Base-by-base conservation (phyloP, 2,797 vertebrate species). In the Margarornis squamiger region DNA sequence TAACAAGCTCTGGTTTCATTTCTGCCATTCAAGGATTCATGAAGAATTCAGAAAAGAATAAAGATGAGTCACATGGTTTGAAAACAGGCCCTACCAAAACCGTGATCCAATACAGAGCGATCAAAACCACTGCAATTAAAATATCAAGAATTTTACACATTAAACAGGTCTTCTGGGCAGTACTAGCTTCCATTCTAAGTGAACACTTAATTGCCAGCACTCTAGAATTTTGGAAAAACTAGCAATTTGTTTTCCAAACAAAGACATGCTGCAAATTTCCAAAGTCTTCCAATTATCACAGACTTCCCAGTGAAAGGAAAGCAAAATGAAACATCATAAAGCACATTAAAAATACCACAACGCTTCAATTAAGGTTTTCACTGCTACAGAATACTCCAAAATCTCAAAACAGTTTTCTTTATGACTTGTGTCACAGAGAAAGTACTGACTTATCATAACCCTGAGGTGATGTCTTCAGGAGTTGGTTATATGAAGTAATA, bases 31-130 rank as follows among this genome's bases (percentile, higher is more conserved):
- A 74, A 65, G 39, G 51, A 66, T 36, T 77, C 23, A 45, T 2
- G 10, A 95, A 91, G 57, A 94, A 91, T 46, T 80, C 65, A 80
- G 55, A 57, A 46, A 87, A 82, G 63, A 93, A 88, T 71, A 83
- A 94, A 83, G 57, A 78, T 88, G 3, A 94, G 49, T 88, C 75
- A 62, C 45, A 86, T 0, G 22, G 72, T 90, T 75, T 88, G 93
- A 96, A 86, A 95, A 86, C 72, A 86, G 57, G 61, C 38, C 86
- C 36, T 86, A 61, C 14, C 30, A 89, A 76, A 39, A 68, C 34
- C 24, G 30, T 27, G 46, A 83, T 82, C n/a, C 61, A 65, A 85
- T 39, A 74, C 12, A 83, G 27, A 49, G 5, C 3, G 7, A 92
- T 80, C 26, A 87, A 89, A 94, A 46, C 8, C 34, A 49, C 6